Percentiles rank a stretch among this genome's conserved stretches.
phyloP scores from a whole-genome alignment of 2,113 vertebrate genomes.

The Halichoerus grypus region DNA sequence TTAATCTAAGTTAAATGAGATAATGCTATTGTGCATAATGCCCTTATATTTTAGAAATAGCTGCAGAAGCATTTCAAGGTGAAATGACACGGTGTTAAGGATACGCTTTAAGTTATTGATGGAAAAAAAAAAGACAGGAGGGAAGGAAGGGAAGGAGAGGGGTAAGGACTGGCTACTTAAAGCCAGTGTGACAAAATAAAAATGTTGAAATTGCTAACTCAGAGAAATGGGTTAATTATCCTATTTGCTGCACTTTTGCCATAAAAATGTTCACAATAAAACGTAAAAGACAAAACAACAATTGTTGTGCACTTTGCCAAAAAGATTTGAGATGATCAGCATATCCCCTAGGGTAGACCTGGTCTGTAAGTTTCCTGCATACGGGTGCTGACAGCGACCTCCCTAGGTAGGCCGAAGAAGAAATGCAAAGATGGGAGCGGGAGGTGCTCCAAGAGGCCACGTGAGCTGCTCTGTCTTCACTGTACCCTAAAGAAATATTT shows the following conservation, averaged over 20 bases:
- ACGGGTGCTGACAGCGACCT: not conserved
- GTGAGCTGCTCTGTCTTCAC: not conserved
- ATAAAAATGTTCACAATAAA: not conserved
- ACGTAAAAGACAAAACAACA: not conserved
- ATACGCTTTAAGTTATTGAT: not conserved
- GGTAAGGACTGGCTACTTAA: not conserved
- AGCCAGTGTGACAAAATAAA: not conserved
- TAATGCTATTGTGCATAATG: not conserved
- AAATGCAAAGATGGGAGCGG: not conserved
- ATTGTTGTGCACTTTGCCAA: not conserved
- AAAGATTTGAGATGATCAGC: not conserved
- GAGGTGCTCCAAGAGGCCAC: not conserved
- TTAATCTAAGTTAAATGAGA: not conserved
- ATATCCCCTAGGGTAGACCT: not conserved
- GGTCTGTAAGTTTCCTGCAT: not conserved
- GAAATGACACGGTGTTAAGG: not conserved
- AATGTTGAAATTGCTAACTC: not conserved
- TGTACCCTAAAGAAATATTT: not conserved
- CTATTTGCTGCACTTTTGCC: not conserved
- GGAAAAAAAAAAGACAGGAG: not conserved
- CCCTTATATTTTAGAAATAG: not conserved
- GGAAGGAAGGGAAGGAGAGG: not conserved
- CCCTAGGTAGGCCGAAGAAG: not conserved
- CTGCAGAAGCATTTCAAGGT: not conserved
- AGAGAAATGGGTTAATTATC: not conserved